Base-by-base conservation (phyloP, 35 echinoderm and acorn worm genomes). In the Patiria miniata region DNA sequence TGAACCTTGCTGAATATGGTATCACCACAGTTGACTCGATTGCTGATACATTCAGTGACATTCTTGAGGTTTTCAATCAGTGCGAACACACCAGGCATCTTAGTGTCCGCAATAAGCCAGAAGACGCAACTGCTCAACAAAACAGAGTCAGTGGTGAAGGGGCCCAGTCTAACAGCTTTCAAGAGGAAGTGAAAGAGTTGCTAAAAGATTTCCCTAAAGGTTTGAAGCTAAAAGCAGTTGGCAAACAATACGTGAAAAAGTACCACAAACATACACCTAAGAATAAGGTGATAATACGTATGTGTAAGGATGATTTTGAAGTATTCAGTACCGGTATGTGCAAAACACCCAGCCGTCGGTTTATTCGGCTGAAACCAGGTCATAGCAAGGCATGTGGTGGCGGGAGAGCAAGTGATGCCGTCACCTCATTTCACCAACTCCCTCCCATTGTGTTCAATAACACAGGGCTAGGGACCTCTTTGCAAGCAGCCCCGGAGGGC, bases 241-340 rank as follows among this genome's bases (percentile, higher is more conserved):
- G 7, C 29, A 30, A 73, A 5, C 21, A 23, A 30, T 73, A 73
- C 65, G 14, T 23, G 14, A 1, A 73, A 34, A 7, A 73, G 29
- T 73, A 73, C 29, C 65, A 15, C 34, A 26, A 73, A 36, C 14
- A 34, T 30, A 10, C 65, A 73, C 65, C 65, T 23, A 73, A 73
- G 29, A 73, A 30, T 22, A 36, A 73, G 15, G 65, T 73, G 26
- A 73, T 73, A 26, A 73, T 30, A 34, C 19, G 29, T 14, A 30
- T 23, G 2, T 73, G 29, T 34, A 73, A 36, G 1, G 34, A 73
- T 36, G 65, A 73, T 23, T 73, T 73, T 73, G 65, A 32, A 32
- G 21, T 73, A 18, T 73, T 73, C 65, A 73, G 65, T 16, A n/a
- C n/a, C n/a, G n/a, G n/a, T n/a, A 73, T 26, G 65, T 73, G 65